phyloP scores from a whole-genome alignment of 2,888 invertebrate genomes.

The Microctonus brassicae region DNA sequence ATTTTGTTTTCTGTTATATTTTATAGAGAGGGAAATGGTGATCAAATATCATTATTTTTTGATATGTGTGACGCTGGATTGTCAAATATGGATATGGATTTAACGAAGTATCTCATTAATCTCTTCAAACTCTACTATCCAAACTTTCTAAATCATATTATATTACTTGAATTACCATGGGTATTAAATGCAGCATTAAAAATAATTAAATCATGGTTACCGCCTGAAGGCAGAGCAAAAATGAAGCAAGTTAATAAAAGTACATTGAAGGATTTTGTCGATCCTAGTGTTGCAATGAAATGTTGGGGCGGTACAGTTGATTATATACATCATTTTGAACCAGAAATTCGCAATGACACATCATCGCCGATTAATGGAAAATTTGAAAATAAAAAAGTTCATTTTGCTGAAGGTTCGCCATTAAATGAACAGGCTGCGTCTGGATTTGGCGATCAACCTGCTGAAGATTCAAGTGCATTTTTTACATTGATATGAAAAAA shows the following conservation, averaged over 20 bases:
- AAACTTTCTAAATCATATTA: conserved; percentile 86
- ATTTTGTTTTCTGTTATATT: background rate
- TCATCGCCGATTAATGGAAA: conserved; percentile 59
- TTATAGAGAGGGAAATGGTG: conserved; percentile 78
- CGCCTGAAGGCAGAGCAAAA: conserved; percentile 88
- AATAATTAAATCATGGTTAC: conserved; percentile 88
- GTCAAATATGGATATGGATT: conserved; percentile 91
- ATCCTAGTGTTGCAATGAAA: conserved; percentile 80
- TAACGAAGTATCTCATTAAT: conserved; percentile 88
- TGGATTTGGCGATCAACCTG: conserved; percentile 57
- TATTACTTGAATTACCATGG: conserved; percentile 96
- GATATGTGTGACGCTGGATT: conserved; percentile 92
- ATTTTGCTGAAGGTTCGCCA: conserved; percentile 76
- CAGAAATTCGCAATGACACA: conserved; percentile 71
- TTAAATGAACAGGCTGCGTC: conserved; percentile 69
- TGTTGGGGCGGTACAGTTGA: conserved; percentile 86
- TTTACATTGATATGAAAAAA: background rate
- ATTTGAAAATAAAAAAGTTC: conserved; percentile 74
- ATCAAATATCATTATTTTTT: conserved; percentile 86
- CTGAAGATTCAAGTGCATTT: conserved; percentile 61
- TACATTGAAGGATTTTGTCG: conserved; percentile 80
- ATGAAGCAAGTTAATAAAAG: conserved; percentile 88
- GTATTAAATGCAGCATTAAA: conserved; percentile 91
- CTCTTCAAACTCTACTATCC: conserved; percentile 93
- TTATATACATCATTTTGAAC: conserved; percentile 80